Evolutionary conservation across 1,140 invertebrate species (phyloP), one percentile per base, ranked within the genome.

Genomic region (Stegodyphus dumicola): DNA sequence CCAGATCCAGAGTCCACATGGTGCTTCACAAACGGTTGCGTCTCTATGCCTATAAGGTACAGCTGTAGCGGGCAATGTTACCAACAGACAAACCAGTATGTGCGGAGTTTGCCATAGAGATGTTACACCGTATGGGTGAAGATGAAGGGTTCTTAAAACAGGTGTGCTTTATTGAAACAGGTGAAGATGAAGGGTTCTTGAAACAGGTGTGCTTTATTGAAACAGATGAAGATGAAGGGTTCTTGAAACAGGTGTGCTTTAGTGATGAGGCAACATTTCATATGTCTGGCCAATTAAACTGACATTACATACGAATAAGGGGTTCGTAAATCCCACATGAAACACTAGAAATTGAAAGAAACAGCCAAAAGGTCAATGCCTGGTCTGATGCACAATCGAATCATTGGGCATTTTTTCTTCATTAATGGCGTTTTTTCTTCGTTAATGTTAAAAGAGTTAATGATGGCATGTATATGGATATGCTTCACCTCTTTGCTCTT

Each of bases 401-500:
- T 73, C 33, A 73, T 2, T 73, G 70, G 70, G 3, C 49, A 5
- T 1, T 73, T 73, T 4, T 73, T 73, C 70, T 73, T 73, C 70
- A n/a, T n/a, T n/a, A n/a, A n/a, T n/a, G 70, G 3, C 49, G 6
- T 1, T 73, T 73, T 4, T 73, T 73, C 70, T 73, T 73, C 70
- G n/a, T n/a, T n/a, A n/a, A n/a, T n/a, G n/a, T n/a, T n/a, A n/a
- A 48, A 48, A 73, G 2, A 49, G 70, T 73, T 49, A 73, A 48
- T 73, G 18, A 49, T 10, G 33, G 49, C 49, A 48, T 73, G 3
- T 76, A 56, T 60, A 2, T 85, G 33, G 9, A 75, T 13, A 85
- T 85, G 83, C 48, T 85, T n/a, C 33, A 53, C 7, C 9, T 56
- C 18, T 66, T 65, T 48, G 56, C 71, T 52, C n/a, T 77, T 33